Percentiles rank a stretch among this genome's conserved stretches.
These are phyloP conservation scores for Glyphotaelius pellucidus DNA, from an alignment of 2,888 invertebrate species.

Conservation along the genomic window DNA sequence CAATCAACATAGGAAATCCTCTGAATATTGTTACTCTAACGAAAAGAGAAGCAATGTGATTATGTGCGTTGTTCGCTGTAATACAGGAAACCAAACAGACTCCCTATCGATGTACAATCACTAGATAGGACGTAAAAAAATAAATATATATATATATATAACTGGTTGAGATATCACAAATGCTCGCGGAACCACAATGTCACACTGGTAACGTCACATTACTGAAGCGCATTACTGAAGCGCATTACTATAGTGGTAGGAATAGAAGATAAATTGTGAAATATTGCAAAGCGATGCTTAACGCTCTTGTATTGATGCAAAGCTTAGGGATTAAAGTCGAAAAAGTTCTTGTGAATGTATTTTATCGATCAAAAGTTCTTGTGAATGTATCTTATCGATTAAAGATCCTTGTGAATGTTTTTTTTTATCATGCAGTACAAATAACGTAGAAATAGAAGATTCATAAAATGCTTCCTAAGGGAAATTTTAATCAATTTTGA, in stretches of 20 bases:
- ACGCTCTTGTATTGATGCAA: not conserved
- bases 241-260: not conserved
- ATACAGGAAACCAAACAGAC: constrained; percentile 18
- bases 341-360: not conserved
- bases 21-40: not conserved
- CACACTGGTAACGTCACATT: not conserved
- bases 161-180: not conserved
- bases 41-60: not conserved
- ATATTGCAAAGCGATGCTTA: not conserved
- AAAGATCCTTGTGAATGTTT: not conserved
- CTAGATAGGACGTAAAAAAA: not conserved
- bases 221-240: not conserved
- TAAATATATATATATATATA: not conserved
- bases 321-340: not conserved
- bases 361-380: not conserved
- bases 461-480: too few species aligned
- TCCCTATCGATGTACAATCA: not conserved
- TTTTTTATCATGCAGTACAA: too few species aligned
- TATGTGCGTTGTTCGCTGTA: not conserved
- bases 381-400: not conserved
- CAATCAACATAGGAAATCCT: not conserved
- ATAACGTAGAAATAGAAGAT: too few species aligned
- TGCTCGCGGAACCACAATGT: not conserved
- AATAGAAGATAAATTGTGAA: not conserved
- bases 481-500: too few species aligned